These are phyloP conservation scores for Nansenia antarctica DNA, from an alignment of 2,113 vertebrate species.

Conservation along the genomic window DNA sequence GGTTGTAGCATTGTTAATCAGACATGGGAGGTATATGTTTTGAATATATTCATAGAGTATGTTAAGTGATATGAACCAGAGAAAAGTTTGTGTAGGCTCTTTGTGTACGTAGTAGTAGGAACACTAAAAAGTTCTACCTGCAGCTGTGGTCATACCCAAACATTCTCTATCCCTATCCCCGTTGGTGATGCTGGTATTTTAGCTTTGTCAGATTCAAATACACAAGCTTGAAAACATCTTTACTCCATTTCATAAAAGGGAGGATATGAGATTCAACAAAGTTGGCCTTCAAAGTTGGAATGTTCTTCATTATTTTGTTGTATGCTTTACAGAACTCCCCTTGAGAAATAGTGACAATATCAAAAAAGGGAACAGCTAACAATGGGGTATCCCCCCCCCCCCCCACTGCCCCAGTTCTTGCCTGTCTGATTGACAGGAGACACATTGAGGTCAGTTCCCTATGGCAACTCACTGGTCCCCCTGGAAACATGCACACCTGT, in stretches of 20 bases:
- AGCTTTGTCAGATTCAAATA: too few relatives aligned
- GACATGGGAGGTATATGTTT: too few relatives aligned
- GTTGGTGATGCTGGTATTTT: too few relatives aligned
- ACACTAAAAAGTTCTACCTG: too few relatives aligned
- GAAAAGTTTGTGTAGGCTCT: too few relatives aligned
- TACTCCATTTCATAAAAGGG: neutral
- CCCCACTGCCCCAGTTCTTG: neutral
- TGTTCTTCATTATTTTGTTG: neutral
- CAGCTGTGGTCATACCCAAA: too few relatives aligned
- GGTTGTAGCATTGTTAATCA: too few relatives aligned
- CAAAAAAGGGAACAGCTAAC: neutral
- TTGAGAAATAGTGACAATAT: neutral
- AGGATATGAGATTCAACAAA: constrained; percentile 6
- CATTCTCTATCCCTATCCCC: too few relatives aligned
- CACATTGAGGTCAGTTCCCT: constrained; percentile 37
- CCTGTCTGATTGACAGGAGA: constrained; percentile 29
- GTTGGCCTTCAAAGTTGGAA: neutral
- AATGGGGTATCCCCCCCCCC: neutral
- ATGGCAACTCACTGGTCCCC: constrained; percentile 1
- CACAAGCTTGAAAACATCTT: too few relatives aligned
- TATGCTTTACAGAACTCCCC: neutral
- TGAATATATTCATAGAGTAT: too few relatives aligned
- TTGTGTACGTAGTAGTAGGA: too few relatives aligned
- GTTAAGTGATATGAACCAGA: too few relatives aligned
- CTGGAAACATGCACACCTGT: neutral